These are phyloP conservation scores for Procavia capensis DNA, from an alignment of 2,113 vertebrate genomes.

Conservation along the genomic window DNA sequence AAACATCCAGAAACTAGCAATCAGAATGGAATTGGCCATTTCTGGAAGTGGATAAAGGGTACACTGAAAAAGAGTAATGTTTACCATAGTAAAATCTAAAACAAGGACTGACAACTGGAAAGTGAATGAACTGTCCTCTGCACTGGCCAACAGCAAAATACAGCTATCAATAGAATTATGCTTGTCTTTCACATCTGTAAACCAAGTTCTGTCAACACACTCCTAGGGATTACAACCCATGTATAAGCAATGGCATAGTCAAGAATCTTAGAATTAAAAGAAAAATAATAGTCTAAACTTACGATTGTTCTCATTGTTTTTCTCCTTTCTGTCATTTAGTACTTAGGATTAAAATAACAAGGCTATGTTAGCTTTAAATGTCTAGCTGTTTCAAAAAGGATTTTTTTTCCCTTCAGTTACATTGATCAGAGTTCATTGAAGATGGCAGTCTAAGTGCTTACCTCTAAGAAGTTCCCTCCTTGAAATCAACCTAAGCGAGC, in stretches of 20 bases:
- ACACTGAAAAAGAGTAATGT: background rate
- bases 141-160: background rate
- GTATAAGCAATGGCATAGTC: background rate
- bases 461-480: background rate
- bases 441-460: background rate
- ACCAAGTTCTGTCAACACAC: background rate
- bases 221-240: background rate
- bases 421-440: background rate
- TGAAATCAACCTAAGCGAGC: background rate
- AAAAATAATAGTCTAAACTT: background rate
- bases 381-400: background rate
- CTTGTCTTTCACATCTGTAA: background rate
- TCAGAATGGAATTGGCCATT: background rate
- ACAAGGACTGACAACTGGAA: background rate
- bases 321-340: background rate
- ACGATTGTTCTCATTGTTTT: background rate
- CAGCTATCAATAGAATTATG: background rate
- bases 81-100: background rate
- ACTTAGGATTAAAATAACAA: background rate
- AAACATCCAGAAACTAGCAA: background rate
- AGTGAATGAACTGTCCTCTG: background rate
- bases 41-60: background rate
- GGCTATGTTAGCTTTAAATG: background rate
- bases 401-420: background rate
- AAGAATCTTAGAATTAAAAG: constrained; percentile 31